phyloP scores from a whole-genome alignment of 2,113 vertebrate species.

The Riparia riparia region DNA sequence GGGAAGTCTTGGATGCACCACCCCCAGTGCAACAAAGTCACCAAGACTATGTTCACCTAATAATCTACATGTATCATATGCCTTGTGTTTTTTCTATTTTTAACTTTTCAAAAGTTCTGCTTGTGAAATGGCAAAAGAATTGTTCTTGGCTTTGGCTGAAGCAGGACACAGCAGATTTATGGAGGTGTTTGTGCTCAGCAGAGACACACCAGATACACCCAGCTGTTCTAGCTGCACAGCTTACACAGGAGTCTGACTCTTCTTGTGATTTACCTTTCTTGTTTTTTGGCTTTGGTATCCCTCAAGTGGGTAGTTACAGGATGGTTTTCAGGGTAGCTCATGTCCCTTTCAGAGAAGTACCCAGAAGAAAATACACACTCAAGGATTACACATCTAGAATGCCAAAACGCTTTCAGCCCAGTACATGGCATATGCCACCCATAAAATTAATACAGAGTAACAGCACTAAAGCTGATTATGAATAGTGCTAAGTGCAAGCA shows the following conservation, averaged over 20 bases:
- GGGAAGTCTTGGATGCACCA: background rate
- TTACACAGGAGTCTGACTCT: background rate
- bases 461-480: background rate
- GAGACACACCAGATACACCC: rapidly evolving
- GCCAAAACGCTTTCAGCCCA: background rate
- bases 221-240: background rate
- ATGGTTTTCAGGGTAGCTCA: background rate
- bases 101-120: background rate
- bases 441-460: background rate
- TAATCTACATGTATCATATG: background rate
- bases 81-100: rapidly evolving
- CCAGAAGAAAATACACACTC: background rate
- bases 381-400: background rate
- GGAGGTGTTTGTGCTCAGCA: background rate
- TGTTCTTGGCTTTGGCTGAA: background rate
- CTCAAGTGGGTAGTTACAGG: background rate
- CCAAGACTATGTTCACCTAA: background rate
- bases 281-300: background rate
- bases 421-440: background rate
- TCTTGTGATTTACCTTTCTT: background rate
- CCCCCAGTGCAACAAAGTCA: background rate
- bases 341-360: background rate
- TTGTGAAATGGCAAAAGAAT: background rate
- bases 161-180: background rate
- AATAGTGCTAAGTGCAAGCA: background rate